Evolutionary conservation across 2,888 invertebrate species (phyloP), one percentile per base, ranked within the genome.

Genomic region (Leptothorax acervorum): DNA sequence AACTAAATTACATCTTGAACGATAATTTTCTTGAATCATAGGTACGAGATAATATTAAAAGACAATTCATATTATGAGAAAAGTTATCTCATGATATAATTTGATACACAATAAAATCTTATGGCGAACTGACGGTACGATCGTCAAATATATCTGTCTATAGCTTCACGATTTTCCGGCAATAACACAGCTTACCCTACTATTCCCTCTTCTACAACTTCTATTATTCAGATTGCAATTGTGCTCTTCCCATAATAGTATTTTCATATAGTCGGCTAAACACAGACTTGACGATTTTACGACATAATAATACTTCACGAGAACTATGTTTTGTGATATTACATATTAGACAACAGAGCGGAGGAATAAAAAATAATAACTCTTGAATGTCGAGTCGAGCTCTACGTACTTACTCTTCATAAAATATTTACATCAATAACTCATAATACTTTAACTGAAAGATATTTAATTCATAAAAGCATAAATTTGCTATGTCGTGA

Each of bases 191-290:
- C n/a, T n/a, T 48, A 45, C 3, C 1, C 15, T 62, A 63, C 62
- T 31, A 28, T 60, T 35, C 45, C 31, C 23, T 39, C 23, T 23
- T 63, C 15, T 28, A 31, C 42, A 31, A 42, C 18, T 60, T 73
- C 60, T 45, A 74, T 74, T 74, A 57, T 74, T 74, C 57, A 74
- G 6, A 31, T 42, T 60, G 18, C 28, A 74, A 42, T 57, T 12
- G 55, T 12, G 11, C 11, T 39, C 15, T 45, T 39, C 39, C 15
- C 9, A 62, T 51, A 51, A 39, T 35, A 63, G 3, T 39, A 63
- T 65, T 48, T 63, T 76, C 35, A 51, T 76, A 35, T 15, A 39
- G 8, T 31, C 48, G 3, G 5, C 35, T 28, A 53, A 63, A 39
- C 23, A 28, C 23, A 35, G 28, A 23, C 35, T 63, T 62, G 48